Conservation (phyloP, 2,797 vertebrate species). For the Clarias platycephalus region DNA sequence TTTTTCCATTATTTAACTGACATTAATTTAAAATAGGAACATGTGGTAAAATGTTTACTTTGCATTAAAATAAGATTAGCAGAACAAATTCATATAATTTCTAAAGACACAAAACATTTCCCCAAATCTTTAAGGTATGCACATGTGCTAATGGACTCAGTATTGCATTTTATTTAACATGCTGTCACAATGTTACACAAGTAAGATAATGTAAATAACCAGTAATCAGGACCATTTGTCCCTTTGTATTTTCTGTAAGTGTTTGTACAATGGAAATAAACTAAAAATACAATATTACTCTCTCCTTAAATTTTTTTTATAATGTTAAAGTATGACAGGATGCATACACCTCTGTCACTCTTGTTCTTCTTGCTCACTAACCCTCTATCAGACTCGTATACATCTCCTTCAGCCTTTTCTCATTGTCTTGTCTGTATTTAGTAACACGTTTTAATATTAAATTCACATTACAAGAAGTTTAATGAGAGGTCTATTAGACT, state of each 20-base stretch:
- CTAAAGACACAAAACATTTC: background rate
- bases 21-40: background rate
- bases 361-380: background rate
- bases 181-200: background rate
- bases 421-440: background rate
- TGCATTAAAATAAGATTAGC: background rate
- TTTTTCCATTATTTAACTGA: background rate
- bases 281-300: background rate
- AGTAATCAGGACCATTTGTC: background rate
- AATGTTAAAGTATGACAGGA: background rate
- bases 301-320: background rate
- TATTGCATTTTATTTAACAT: background rate
- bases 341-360: background rate
- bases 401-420: background rate
- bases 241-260: background rate
- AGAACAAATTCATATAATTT: background rate
- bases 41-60: background rate
- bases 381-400: background rate
- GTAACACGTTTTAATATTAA: background rate
- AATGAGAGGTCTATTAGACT: background rate
- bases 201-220: background rate
- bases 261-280: background rate
- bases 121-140: background rate
- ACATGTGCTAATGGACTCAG: background rate
- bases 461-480: background rate